Evolutionary conservation across 2,113 vertebrate species (phyloP).

Genomic region (Chiloscyllium plagiosum): DNA sequence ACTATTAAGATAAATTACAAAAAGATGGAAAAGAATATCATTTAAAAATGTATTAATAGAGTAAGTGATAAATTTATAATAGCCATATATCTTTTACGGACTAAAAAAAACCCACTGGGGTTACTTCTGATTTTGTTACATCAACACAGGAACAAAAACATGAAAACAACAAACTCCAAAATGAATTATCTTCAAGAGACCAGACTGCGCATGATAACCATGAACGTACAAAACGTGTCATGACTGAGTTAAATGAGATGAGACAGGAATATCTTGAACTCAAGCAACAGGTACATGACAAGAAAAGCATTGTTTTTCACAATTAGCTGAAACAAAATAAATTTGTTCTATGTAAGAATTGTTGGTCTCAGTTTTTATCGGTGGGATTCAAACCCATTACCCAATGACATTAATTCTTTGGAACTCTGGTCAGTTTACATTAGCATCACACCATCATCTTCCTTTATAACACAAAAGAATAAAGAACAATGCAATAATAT

Average conservation of each 20-base stretch:
- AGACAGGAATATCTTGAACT: constrained; percentile 47
- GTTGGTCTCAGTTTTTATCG: neutral
- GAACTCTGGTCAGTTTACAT: no score
- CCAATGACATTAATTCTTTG: no score
- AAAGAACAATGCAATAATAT: neutral
- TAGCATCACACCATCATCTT: no score
- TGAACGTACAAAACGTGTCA: constrained; percentile 42
- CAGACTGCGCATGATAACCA: constrained; percentile 47
- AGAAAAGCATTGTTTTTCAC: neutral
- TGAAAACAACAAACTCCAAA: constrained; percentile 49
- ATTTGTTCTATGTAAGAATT: neutral
- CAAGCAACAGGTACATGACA: constrained; percentile 49
- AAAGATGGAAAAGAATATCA: neutral
- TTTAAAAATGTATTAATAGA: neutral
- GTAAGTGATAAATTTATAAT: neutral
- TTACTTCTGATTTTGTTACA: neutral
- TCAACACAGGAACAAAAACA: constrained; percentile 49
- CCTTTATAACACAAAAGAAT: neutral
- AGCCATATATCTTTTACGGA: neutral
- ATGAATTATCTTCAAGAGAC: constrained; percentile 46
- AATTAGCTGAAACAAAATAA: constrained; percentile 9
- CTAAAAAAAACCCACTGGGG: neutral
- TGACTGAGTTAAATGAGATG: constrained; percentile 48
- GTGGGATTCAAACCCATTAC: no score
- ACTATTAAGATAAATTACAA: neutral